Conservation (phyloP, 1,140 invertebrate genomes). For the Diachasmimorpha longicaudata region DNA sequence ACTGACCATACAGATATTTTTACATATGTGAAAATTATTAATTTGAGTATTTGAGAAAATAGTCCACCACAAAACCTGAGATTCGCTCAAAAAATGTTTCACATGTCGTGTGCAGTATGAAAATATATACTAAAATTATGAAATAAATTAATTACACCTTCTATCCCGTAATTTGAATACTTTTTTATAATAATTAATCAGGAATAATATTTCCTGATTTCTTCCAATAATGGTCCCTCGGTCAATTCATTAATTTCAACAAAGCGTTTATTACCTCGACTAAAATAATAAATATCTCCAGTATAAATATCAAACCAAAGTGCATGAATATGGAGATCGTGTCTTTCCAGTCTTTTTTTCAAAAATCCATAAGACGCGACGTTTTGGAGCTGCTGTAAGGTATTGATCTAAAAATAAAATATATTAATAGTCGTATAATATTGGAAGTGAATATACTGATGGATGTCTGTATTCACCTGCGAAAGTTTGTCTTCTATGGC, state of each 20-base stretch:
- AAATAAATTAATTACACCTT: background rate
- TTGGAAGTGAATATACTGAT: background rate
- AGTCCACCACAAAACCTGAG: background rate
- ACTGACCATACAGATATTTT: too few relatives aligned
- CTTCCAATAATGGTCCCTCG: conserved; percentile 74
- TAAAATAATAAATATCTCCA: conserved; percentile 94
- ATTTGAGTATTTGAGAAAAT: too few relatives aligned
- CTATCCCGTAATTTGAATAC: background rate
- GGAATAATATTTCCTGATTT: conserved; percentile 83
- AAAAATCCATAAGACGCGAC: conserved; percentile 94
- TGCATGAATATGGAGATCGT: conserved; percentile 89
- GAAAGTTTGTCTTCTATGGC: conserved; percentile 90
- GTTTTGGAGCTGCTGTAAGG: conserved; percentile 92
- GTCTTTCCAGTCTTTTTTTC: conserved; percentile 78
- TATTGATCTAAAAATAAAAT: conserved; percentile 75
- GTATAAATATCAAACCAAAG: conserved; percentile 98
- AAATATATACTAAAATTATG: background rate
- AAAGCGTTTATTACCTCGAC: conserved; percentile 81
- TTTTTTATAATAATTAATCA: conserved; percentile 43
- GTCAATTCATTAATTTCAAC: conserved; percentile 84
- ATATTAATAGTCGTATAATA: background rate
- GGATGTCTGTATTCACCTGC: conserved; percentile 67
- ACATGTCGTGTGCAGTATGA: background rate
- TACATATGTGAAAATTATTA: too few relatives aligned
- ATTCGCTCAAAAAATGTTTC: background rate